Conservation (phyloP, 1,140 invertebrate species). For the Drosophila sucinea region DNA sequence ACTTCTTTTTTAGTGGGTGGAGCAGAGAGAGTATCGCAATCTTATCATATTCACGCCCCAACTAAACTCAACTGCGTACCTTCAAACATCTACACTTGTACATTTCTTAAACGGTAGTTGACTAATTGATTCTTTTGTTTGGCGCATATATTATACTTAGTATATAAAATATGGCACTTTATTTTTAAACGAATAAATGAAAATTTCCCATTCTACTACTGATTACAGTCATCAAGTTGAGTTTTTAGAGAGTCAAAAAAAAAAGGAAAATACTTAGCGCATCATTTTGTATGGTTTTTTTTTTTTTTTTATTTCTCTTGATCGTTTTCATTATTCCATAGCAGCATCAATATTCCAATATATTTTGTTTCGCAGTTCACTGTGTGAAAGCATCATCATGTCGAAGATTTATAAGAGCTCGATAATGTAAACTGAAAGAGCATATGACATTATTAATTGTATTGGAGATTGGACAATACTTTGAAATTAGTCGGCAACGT, state of each 20-base stretch:
- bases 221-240: conserved; percentile 27
- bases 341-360: background rate
- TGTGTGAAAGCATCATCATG: background rate
- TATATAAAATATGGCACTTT: conserved; percentile 28
- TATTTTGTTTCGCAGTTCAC: background rate
- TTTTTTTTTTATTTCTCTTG: conserved; percentile 15
- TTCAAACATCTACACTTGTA: background rate
- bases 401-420: no score
- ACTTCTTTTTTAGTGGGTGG: no score
- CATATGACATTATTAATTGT: no score
- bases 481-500: background rate
- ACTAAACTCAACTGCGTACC: no score
- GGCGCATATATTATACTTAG: background rate
- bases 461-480: no score
- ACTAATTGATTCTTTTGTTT: conserved; percentile 24
- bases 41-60: no score
- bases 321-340: background rate
- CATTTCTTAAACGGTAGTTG: background rate
- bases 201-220: conserved; percentile 8
- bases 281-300: conserved; percentile 5
- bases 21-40: no score
- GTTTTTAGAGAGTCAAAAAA: conserved; percentile 24
- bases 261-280: background rate
- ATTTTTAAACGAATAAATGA: conserved; percentile 19
- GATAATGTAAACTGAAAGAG: no score